Evolutionary conservation across 2,113 vertebrate genomes (phyloP), one percentile per base, ranked within the genome.

Genomic region (Takifugu bimaculatus): DNA sequence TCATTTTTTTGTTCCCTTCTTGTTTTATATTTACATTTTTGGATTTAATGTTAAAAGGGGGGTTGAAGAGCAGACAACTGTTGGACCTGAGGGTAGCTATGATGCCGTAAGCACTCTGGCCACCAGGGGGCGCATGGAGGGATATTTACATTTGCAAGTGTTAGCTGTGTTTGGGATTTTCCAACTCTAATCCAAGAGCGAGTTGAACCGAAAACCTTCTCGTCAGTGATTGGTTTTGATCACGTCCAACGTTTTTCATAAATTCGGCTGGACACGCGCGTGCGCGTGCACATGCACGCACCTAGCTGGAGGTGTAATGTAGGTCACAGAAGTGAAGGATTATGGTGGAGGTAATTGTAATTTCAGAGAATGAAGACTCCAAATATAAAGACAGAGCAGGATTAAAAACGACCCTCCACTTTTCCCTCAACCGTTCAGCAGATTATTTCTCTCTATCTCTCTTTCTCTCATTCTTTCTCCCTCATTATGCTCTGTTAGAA

Each of bases 321-420:
- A 77, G 80, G 75, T 72, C 77, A 77, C 52, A 51, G 69, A 53
- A 72, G 60, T 1, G 20, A 52, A 29, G 83, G 85, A 88, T 88
- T 90, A 88, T 55, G 43, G 65, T 54, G n/a, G 75, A 84, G 84
- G 84, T 83, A 80, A 79, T 57, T 81, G 81, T 79, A 65, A 87
- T 89, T 83, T 85, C 74, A 64, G 52, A 80, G 25, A 59, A 26
- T 39, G 47, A 71, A 83, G 72, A 81, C 80, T 35, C 66, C 61
- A 29, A 76, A 76, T 75, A 76, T 69, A 83, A 76, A 80, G 54
- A 75, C 65, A 76, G 57, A 39, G 57, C 49, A 50, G 79, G 80
- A 84, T 86, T 83, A 81, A 73, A 66, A 53, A 55, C 12, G 60
- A 68, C 60, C 39, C 53, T 74, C 49, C 13, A 44, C 58, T 71